These are phyloP conservation scores for Dynastes grantii DNA, from an alignment of 2,888 invertebrate genomes.

Conservation along the genomic window DNA sequence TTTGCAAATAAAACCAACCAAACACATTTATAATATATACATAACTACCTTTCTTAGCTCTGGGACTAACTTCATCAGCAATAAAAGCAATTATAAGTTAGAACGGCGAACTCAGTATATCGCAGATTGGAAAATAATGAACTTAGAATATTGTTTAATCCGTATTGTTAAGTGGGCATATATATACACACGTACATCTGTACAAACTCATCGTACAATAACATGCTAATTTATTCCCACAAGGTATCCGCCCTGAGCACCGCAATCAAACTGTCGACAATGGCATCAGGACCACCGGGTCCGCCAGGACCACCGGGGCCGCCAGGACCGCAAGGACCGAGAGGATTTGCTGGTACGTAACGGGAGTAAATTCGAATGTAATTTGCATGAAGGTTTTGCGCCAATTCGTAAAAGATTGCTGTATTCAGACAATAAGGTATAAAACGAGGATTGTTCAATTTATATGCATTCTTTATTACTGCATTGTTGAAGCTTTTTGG, in stretches of 20 bases:
- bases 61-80: too few species aligned
- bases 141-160: not conserved
- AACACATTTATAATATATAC: too few species aligned
- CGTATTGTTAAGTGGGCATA: not conserved
- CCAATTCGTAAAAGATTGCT: slow-evolving; percentile 4
- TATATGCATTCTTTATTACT: not conserved
- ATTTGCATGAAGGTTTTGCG: slow-evolving; percentile 4
- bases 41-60: too few species aligned
- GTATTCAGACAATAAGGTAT: not conserved
- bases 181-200: not conserved
- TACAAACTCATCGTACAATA: slow-evolving; percentile 10
- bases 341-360: slow-evolving; percentile 69
- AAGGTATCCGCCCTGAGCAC: slow-evolving; percentile 73
- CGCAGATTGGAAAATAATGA: not conserved
- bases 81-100: not conserved
- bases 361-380: slow-evolving; percentile 20
- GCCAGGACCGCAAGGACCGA: slow-evolving; percentile 69
- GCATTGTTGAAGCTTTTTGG: not conserved
- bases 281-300: slow-evolving; percentile 73
- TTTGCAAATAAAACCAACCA: too few species aligned
- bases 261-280: slow-evolving; percentile 72
- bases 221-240: slow-evolving; percentile 41
- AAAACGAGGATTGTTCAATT: not conserved
- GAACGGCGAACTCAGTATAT: not conserved
- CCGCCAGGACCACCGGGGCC: slow-evolving; percentile 71